A percentile compares a stretch with the other conserved stretches of the same genome.
These are phyloP conservation scores for Penaeus chinensis DNA, from an alignment of 1,140 invertebrate species.

Conservation along the genomic window DNA sequence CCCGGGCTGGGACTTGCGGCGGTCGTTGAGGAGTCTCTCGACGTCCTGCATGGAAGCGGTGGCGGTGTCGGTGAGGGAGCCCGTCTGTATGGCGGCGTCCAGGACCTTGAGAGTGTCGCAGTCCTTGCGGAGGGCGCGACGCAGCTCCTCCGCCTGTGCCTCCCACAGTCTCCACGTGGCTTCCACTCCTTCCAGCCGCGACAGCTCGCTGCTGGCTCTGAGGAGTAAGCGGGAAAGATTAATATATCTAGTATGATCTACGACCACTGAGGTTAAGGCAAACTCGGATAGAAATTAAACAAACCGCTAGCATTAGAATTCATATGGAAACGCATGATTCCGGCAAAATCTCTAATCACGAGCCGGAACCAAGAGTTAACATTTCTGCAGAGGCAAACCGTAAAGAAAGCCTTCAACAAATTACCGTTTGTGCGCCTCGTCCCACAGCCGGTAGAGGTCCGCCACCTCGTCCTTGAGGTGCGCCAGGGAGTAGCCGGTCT, in stretches of 20 bases:
- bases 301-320: too few relatives aligned
- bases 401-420: background rate
- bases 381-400: background rate
- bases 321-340: too few relatives aligned
- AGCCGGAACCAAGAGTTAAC: too few relatives aligned
- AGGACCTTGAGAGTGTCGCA: conserved; percentile 75
- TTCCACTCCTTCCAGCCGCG: conserved; percentile 68
- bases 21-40: conserved; percentile 78
- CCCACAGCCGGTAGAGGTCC: conserved; percentile 81
- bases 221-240: background rate
- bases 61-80: conserved; percentile 70
- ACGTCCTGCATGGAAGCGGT: conserved; percentile 77
- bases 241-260: background rate
- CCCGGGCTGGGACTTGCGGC: conserved; percentile 67
- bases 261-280: too few relatives aligned
- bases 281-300: too few relatives aligned
- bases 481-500: conserved; percentile 68
- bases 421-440: conserved; percentile 81
- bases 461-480: conserved; percentile 74
- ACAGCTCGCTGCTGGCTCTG: conserved; percentile 43
- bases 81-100: conserved; percentile 74
- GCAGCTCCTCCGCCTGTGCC: conserved; percentile 74
- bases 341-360: too few relatives aligned
- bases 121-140: conserved; percentile 75
- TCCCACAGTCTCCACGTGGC: conserved; percentile 76